phyloP scores from a whole-genome alignment of 1,140 invertebrate species.

The Nasonia vitripennis region DNA sequence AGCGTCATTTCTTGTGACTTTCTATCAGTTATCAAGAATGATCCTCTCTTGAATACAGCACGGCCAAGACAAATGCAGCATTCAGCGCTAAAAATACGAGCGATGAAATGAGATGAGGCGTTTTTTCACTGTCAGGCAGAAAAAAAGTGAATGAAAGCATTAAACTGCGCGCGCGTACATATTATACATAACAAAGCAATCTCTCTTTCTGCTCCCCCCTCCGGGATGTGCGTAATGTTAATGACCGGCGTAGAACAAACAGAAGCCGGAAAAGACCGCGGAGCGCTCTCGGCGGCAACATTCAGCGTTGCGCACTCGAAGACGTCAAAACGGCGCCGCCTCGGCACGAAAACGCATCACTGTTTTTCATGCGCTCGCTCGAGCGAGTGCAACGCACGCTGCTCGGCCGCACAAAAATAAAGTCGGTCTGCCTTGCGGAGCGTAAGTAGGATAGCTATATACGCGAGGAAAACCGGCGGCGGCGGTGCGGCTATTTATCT shows the following conservation, averaged over 20 bases:
- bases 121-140: neutral
- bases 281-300: neutral
- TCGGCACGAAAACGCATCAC: slow-evolving; percentile 49
- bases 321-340: slow-evolving; percentile 44
- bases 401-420: slow-evolving; percentile 46
- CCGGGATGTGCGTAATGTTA: neutral
- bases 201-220: neutral
- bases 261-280: slow-evolving; percentile 38
- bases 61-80: too few relatives aligned
- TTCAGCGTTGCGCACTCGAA: slow-evolving; percentile 37
- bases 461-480: slow-evolving; percentile 6
- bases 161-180: neutral
- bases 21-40: too few relatives aligned
- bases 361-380: slow-evolving; percentile 40
- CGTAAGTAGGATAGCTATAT: slow-evolving; percentile 37
- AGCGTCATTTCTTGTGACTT: too few relatives aligned
- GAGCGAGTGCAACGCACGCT: slow-evolving; percentile 39
- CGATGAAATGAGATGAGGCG: neutral
- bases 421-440: slow-evolving; percentile 29
- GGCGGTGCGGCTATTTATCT: slow-evolving; percentile 19
- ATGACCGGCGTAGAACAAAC: slow-evolving; percentile 19
- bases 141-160: neutral
- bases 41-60: too few relatives aligned
- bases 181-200: slow-evolving; percentile 3
- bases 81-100: neutral